Base-by-base conservation (phyloP, 2,113 vertebrate genomes). In the Nematolebias whitei region DNA sequence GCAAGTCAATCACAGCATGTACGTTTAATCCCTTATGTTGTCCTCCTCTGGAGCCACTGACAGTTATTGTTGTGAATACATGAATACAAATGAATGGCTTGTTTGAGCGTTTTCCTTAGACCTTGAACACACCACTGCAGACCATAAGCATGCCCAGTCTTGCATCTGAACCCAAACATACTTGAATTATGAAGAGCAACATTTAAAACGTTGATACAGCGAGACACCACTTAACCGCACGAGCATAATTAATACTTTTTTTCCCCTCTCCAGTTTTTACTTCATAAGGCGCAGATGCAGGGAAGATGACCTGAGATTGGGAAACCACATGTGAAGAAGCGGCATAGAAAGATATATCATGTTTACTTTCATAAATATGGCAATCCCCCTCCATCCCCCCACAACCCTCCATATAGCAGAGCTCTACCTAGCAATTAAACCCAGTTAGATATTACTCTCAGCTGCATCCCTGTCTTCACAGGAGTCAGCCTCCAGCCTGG, bases 191-290 rank as follows among this genome's bases (percentile, higher is more conserved):
- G 79, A 85, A 78, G 86, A 75, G 80, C 69, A 78, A 81, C 88
- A 83, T 85, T 92, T 88, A 87, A 93, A 92, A 92, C 86, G 85
- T 80, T 85, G 82, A 90, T 90, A 88, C 80, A 88, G 79, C 84
- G 82, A 89, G 91, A 92, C 92, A 88, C 80, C 88, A 86, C 88
- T 89, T 89, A 92, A 90, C 87, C 91, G 76, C 88, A 91, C 88
- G 85, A 87, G 77, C 91, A 91, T 94, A 94, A 94, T 94, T 93
- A 91, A 93, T 92, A 93, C 91, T 92, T 88, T 89, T 86, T 87
- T 92, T 85, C 82, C 76, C 71, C 85, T 71, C 73, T 71, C 80
- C 87, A 90, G 88, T 90, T 91, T 85, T 89, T n/a, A n/a, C 91
- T 92, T 91, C 90, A 88, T 90, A 84, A 90, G 84, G 78, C 81